Evolutionary conservation across 2,797 vertebrate genomes (phyloP), one percentile per base, ranked within the genome.

Genomic region (Acropternis orthonyx): DNA sequence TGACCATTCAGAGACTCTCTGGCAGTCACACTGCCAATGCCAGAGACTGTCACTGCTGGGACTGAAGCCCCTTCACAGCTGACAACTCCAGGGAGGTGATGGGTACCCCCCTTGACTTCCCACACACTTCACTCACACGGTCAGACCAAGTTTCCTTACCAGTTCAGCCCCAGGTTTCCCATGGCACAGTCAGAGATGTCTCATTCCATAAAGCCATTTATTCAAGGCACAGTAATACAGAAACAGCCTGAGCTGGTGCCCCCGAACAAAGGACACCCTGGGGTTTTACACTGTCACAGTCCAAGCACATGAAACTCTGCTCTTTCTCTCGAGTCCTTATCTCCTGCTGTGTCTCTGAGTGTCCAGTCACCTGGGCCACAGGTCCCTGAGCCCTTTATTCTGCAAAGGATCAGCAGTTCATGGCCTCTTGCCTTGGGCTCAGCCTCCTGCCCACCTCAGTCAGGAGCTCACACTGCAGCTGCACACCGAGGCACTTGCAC

Each of bases 21-120:
- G 37, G 12, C 18, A 30, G 32, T 19, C 41, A 23, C 14, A 2
- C 13, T 75, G 14, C 62, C 52, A 49, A 23, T 27, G 16, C 4
- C 3, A 21, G 27, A 43, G 19, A 10, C 32, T 44, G 12, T 24
- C 32, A n/a, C 28, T 4, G 8, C 14, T 1, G 4, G 36, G 17
- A 65, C 14, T 0, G 0, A n/a, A 51, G 56, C 10, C 8, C 32
- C 32, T 28, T 12, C 1, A 2, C 27, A 43, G 32, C 0, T 0
- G 12, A 30, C 0, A 0, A 27, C 43, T 49, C 48, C 22, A 36
- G 63, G 19, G 44, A 66, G 32, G 18, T 13, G 9, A 48, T 13
- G n/a, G 22, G 19, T 20, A 32, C 19, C 36, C 7, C 14, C 36
- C 32, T 5, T 14, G 13, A 5, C 19, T 55, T 4, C 55, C 19